phyloP scores from a whole-genome alignment of 2,797 vertebrate species.

The Centropyge bicolor region DNA sequence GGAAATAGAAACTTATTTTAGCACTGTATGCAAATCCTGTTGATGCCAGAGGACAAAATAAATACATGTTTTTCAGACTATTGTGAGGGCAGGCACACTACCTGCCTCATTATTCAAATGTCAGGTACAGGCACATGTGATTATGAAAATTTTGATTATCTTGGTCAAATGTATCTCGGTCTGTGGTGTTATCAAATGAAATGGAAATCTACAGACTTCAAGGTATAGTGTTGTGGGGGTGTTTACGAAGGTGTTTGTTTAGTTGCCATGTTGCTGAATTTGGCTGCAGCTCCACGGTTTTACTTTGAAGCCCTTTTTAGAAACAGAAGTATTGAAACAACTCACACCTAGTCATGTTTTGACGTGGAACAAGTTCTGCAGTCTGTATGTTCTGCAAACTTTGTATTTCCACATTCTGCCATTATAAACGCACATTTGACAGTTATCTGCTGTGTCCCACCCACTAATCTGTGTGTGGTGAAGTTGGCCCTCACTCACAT shows the following conservation, averaged over 20 bases:
- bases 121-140: not conserved
- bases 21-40: slow-evolving; percentile 65
- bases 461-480: not conserved
- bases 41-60: slow-evolving; percentile 33
- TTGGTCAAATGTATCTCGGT: not conserved
- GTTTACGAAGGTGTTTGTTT: slow-evolving; percentile 9
- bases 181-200: not conserved
- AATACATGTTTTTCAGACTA: slow-evolving; percentile 29
- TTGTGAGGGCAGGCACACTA: slow-evolving; percentile 1
- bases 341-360: not conserved
- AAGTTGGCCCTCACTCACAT: not conserved
- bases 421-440: not conserved
- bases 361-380: slow-evolving; percentile 1
- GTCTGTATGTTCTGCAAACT: slow-evolving; percentile 19
- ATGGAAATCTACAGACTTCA: not conserved
- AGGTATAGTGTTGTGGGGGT: not conserved
- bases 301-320: not conserved
- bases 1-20: slow-evolving; percentile 74
- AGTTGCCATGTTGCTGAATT: slow-evolving; percentile 1
- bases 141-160: slow-evolving; percentile 49
- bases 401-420: slow-evolving; percentile 21
- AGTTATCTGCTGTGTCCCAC: not conserved
- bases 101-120: slow-evolving; percentile 69
- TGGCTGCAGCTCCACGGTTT: slow-evolving; percentile 2
- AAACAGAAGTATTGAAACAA: slow-evolving; percentile 6